These are phyloP conservation scores for Burhinus oedicnemus DNA, from an alignment of 2,113 vertebrate genomes.

Conservation along the genomic window DNA sequence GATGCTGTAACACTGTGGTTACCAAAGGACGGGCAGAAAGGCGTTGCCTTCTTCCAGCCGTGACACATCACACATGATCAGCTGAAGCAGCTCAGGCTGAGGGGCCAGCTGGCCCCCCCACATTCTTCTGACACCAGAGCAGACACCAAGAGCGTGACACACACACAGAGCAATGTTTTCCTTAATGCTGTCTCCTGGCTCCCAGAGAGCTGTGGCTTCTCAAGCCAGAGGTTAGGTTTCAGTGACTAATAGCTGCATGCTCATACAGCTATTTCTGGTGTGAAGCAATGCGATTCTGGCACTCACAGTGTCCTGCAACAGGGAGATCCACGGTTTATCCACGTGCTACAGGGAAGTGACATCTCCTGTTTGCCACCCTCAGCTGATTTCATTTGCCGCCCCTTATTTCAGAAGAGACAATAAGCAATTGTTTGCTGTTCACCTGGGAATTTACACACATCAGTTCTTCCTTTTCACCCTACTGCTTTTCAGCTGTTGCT, in stretches of 20 bases:
- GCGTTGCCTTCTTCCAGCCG: not conserved
- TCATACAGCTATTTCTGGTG: not conserved
- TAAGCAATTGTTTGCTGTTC: not conserved
- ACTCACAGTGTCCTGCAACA: not conserved
- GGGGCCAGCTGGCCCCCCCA: not conserved
- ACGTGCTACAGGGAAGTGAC: accelerated
- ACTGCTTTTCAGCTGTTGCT: not conserved
- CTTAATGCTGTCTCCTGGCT: not conserved
- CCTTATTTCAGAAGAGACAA: not conserved
- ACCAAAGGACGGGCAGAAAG: not conserved
- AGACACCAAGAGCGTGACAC: not conserved
- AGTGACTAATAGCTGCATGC: not conserved
- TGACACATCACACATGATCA: not conserved
- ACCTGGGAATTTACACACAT: not conserved
- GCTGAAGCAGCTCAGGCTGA: not conserved
- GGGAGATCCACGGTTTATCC: not conserved
- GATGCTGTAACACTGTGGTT: not conserved
- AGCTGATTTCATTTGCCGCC: not conserved
- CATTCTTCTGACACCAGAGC: not conserved
- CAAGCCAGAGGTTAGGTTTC: not conserved
- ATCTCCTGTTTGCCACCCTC: not conserved
- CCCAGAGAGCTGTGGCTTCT: not conserved
- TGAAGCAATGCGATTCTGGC: not conserved
- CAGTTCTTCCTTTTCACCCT: not conserved
- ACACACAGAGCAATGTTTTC: not conserved